Conservation (phyloP, 2,888 invertebrate species). For the Spilarctia lutea region DNA sequence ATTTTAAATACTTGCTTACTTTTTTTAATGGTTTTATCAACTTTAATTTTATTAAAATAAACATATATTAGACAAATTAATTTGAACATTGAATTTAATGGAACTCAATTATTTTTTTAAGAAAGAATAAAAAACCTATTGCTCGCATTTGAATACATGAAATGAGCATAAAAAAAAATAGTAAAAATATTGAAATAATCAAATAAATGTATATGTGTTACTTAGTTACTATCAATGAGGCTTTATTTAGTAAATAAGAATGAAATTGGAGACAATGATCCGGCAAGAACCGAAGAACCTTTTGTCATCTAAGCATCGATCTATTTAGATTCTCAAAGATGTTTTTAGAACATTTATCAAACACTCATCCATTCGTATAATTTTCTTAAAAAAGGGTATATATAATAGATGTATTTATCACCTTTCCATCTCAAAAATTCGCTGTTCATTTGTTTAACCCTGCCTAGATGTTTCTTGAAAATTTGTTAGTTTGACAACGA, state of each 20-base stretch:
- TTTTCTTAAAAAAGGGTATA: too few relatives aligned
- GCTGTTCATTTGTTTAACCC: not conserved
- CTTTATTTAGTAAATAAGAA: not conserved
- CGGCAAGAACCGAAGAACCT: not conserved
- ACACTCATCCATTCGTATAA: too few relatives aligned
- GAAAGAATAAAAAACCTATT: too few relatives aligned
- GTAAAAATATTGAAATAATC: not conserved
- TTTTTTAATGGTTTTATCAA: too few relatives aligned
- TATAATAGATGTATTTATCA: too few relatives aligned
- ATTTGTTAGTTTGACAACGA: not conserved
- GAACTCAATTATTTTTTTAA: too few relatives aligned
- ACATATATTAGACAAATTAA: too few relatives aligned
- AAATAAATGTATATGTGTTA: not conserved
- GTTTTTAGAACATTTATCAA: not conserved
- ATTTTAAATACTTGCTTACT: not conserved
- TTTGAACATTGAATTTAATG: too few relatives aligned
- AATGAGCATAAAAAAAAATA: not conserved
- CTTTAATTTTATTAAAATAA: too few relatives aligned
- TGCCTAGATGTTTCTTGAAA: not conserved
- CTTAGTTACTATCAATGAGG: not conserved
- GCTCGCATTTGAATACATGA: too few relatives aligned
- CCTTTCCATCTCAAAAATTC: not conserved
- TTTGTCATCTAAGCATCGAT: not conserved
- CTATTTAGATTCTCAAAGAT: not conserved
- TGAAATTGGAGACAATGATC: not conserved